These are phyloP conservation scores for Pelobates fuscus DNA, from an alignment of 2,113 vertebrate species.

Conservation along the genomic window DNA sequence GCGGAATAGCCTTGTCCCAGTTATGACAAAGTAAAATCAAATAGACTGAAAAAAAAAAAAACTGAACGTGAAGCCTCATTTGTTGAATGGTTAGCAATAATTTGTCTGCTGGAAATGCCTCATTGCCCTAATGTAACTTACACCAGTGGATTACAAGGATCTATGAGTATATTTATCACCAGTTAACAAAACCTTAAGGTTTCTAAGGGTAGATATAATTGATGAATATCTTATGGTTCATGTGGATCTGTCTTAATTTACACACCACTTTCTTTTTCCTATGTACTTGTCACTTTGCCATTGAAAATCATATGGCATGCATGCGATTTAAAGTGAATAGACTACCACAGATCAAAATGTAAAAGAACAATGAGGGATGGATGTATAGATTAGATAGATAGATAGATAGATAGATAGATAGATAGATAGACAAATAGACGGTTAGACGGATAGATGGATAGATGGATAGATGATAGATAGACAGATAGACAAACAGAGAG, in stretches of 20 bases:
- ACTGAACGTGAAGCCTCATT: slow-evolving; percentile 37
- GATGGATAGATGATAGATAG: too few relatives aligned
- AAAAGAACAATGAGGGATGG: too few relatives aligned
- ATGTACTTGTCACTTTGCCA: too few relatives aligned
- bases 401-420: too few relatives aligned
- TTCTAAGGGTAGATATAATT: slow-evolving; percentile 43
- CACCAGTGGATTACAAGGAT: slow-evolving; percentile 46
- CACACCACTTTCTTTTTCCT: not conserved
- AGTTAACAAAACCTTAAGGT: slow-evolving; percentile 46
- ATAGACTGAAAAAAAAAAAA: slow-evolving; percentile 24
- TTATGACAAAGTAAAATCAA: slow-evolving; percentile 45
- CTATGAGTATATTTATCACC: slow-evolving; percentile 49
- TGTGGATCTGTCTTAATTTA: slow-evolving; percentile 22
- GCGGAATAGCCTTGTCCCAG: slow-evolving; percentile 22
- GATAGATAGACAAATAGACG: too few relatives aligned
- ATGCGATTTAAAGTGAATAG: too few relatives aligned
- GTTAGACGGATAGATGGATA: too few relatives aligned
- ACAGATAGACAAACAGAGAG: too few relatives aligned
- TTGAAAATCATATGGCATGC: too few relatives aligned
- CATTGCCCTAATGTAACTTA: slow-evolving; percentile 48
- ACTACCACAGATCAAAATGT: too few relatives aligned
- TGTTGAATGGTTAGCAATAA: slow-evolving; percentile 49
- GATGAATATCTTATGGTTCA: slow-evolving; percentile 40
- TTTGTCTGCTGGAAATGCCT: slow-evolving; percentile 44
- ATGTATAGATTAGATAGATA: too few relatives aligned